Conservation (phyloP, 2,113 vertebrate genomes). For the Vimba vimba region DNA sequence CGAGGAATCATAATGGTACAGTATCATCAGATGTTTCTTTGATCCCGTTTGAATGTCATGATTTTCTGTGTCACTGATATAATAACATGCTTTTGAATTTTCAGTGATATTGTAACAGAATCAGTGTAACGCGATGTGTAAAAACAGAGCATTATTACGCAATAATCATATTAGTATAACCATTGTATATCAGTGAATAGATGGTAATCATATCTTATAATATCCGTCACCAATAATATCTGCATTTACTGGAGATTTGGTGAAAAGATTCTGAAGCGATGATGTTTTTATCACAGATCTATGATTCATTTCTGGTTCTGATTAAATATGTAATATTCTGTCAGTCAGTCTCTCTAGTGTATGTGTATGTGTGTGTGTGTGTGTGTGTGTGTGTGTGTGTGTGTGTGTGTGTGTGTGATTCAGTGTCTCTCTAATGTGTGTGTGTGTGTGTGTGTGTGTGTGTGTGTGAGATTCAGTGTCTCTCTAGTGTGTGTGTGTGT, state of each 20-base stretch:
- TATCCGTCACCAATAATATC: too few relatives aligned
- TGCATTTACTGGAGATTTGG: neutral
- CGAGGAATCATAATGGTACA: constrained; percentile 15
- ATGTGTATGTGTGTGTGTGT: too few relatives aligned
- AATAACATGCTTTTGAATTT: too few relatives aligned
- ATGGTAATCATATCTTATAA: too few relatives aligned
- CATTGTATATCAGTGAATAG: neutral
- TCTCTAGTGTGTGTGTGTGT: too few relatives aligned
- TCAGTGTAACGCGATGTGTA: neutral
- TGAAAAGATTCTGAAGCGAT: neutral
- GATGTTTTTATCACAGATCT: neutral
- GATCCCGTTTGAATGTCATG: neutral
- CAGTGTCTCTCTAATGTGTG: too few relatives aligned
- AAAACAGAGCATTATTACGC: neutral
- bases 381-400: too few relatives aligned
- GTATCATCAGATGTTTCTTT: neutral
- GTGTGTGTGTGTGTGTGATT: too few relatives aligned
- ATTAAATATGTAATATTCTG: neutral
- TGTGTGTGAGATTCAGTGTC: too few relatives aligned
- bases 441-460: too few relatives aligned
- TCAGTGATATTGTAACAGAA: too few relatives aligned
- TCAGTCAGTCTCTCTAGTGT: neutral
- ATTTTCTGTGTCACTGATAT: too few relatives aligned
- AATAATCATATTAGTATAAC: neutral
- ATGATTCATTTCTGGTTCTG: neutral